Percentiles rank a stretch among this genome's conserved stretches.
Evolutionary conservation across 2,113 vertebrate species (phyloP).

Genomic region (Arothron firmamentum): DNA sequence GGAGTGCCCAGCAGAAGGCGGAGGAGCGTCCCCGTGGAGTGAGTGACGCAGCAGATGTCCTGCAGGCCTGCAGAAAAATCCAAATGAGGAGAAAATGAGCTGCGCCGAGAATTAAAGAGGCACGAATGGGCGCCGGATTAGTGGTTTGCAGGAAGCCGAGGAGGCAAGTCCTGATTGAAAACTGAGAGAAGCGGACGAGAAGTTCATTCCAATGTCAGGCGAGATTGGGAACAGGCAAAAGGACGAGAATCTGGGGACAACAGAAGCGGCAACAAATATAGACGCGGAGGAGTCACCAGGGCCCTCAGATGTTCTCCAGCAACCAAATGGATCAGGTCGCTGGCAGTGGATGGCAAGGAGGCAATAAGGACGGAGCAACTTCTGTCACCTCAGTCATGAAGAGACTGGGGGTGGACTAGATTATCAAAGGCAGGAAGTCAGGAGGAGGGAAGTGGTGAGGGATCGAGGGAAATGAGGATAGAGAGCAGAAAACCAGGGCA

Average conservation of each 20-base stretch:
- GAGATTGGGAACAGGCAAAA: not conserved
- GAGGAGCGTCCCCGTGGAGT: not conserved
- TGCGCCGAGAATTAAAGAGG: conserved; percentile 14
- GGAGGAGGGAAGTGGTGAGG: conserved; percentile 1
- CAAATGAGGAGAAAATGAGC: conserved; percentile 2
- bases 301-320: conserved; percentile 21
- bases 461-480: conserved; percentile 8
- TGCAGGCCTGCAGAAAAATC: not conserved
- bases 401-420: not conserved
- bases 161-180: too few species aligned
- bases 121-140: conserved; percentile 3
- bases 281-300: not conserved
- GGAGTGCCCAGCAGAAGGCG: too few species aligned
- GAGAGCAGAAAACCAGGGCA: conserved; percentile 24
- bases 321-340: conserved; percentile 13
- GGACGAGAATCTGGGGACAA: conserved; percentile 5
- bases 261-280: conserved; percentile 5
- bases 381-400: conserved; percentile 20
- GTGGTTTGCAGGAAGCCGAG: not conserved
- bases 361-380: conserved; percentile 11
- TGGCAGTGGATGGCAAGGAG: conserved; percentile 7
- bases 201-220: too few species aligned
- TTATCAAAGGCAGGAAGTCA: conserved; percentile 1
- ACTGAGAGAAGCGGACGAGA: too few species aligned
- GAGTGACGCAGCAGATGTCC: not conserved